phyloP scores from a whole-genome alignment of 2,888 invertebrate genomes.

The Lydus trimaculatus region DNA sequence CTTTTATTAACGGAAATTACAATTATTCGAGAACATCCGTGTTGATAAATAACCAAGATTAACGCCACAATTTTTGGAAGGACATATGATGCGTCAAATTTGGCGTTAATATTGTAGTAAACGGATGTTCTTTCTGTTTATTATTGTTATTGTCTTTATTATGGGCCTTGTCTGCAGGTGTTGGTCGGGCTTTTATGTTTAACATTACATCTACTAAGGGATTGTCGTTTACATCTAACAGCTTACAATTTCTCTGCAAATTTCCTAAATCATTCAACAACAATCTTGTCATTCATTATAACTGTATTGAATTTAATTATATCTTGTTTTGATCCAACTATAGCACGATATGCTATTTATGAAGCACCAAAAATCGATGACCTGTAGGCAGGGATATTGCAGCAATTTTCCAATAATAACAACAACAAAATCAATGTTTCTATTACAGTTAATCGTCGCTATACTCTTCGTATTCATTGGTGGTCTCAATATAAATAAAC shows the following conservation, averaged over 20 bases:
- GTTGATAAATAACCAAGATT: too few relatives aligned
- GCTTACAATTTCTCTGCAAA: conserved; percentile 74
- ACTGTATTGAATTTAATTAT: conserved; percentile 79
- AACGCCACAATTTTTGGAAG: too few relatives aligned
- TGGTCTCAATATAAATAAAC: conserved; percentile 81
- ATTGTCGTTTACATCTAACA: conserved; percentile 77
- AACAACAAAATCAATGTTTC: neutral
- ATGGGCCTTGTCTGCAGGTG: conserved; percentile 63
- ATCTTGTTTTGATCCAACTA: conserved; percentile 79
- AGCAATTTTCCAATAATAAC: neutral
- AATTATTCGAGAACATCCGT: too few relatives aligned
- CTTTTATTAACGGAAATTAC: neutral
- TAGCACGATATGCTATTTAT: conserved; percentile 63
- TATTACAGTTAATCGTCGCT: conserved; percentile 80
- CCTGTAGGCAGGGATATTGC: conserved; percentile 15
- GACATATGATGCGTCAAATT: too few relatives aligned
- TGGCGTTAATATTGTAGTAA: too few relatives aligned
- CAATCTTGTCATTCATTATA: conserved; percentile 74
- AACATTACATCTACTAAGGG: conserved; percentile 75
- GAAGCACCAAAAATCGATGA: conserved; percentile 41
- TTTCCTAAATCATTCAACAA: conserved; percentile 74
- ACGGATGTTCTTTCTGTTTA: too few relatives aligned
- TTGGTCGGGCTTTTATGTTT: conserved; percentile 77
- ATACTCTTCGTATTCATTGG: conserved; percentile 84
- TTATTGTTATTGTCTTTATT: neutral